Base-by-base conservation (phyloP, 1,140 invertebrate species). In the Eumeta japonica region DNA sequence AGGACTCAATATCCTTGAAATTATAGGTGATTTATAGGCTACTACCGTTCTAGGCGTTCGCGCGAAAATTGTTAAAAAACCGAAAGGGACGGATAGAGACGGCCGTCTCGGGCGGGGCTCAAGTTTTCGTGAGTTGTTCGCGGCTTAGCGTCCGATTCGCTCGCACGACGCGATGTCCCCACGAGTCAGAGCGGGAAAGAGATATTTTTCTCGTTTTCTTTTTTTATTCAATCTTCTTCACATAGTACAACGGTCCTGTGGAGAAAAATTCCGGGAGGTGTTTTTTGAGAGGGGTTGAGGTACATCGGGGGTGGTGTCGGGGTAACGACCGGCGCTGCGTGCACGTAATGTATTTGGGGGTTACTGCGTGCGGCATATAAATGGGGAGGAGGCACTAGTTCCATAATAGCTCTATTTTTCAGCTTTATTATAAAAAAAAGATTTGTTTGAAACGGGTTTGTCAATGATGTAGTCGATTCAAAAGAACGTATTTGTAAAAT, bases 61-160 rank as follows among this genome's bases (percentile, higher is more conserved):
- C n/a, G 58, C 68, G 66, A 74, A 74, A 74, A 74, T 64, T 74
- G 68, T 71, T 62, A 74, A 74, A n/a, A 74, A 74, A 74, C 46
- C 52, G 68, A 74, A 66, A 74, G 68, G 62, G 68, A 73, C 55
- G 62, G 68, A 73, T 73, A 73, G 64, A 68, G 62, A 57, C 58
- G 46, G 47, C 54, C 62, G 62, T 71, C 68, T 73, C 68, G 68
- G 68, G 68, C 66, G 66, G 68, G 51, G 66, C 63, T 48, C 62
- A 73, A 73, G 68, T 71, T 71, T 65, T 71, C 66, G 66, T 68
- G 66, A 71, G 61, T 73, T 66, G 62, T 71, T 70, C 61, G 57
- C 54, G 60, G 66, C 55, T 73, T 68, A 71, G 64, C 55, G 59
- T 53, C 62, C 37, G 54, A 44, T 44, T 63, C 44, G 50, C 46